Conservation (phyloP, 2,888 invertebrate genomes). For the Drosophila pseudotalamancana region DNA sequence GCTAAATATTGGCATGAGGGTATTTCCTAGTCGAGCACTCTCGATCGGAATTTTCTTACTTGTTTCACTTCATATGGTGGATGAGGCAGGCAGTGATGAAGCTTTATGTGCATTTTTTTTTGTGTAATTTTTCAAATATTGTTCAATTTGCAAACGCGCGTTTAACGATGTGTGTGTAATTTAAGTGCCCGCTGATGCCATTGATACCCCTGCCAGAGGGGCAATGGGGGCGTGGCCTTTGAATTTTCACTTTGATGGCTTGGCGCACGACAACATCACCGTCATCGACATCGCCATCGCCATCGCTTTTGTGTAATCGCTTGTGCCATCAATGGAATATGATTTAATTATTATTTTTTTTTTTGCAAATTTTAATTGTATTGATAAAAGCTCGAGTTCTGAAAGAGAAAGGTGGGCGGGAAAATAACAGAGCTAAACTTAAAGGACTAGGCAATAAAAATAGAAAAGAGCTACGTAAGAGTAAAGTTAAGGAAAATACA, state of each 20-base stretch:
- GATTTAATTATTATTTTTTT: slow-evolving; percentile 79
- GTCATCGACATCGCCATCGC: not conserved
- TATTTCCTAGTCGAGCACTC: too few species aligned
- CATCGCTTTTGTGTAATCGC: slow-evolving; percentile 59
- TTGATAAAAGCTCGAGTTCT: slow-evolving; percentile 39
- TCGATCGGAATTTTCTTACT: too few species aligned
- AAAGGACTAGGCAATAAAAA: too few species aligned
- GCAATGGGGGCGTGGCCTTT: slow-evolving; percentile 48
- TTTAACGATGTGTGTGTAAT: slow-evolving; percentile 82
- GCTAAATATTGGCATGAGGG: too few species aligned
- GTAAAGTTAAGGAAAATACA: not conserved
- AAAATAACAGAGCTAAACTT: too few species aligned
- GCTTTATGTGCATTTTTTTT: not conserved
- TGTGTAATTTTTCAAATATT: slow-evolving; percentile 82
- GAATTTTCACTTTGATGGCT: slow-evolving; percentile 72
- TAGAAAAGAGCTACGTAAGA: not conserved
- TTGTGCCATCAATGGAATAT: slow-evolving; percentile 75
- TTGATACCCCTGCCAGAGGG: slow-evolving; percentile 12
- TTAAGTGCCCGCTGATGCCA: slow-evolving; percentile 72
- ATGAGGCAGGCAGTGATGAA: not conserved
- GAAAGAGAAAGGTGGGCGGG: not conserved
- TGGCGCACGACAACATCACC: slow-evolving; percentile 25
- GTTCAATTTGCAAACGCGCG: slow-evolving; percentile 81
- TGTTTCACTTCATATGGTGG: slow-evolving; percentile 44
- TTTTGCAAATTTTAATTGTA: slow-evolving; percentile 64